Conservation (phyloP, 1,140 invertebrate species). For the Drosophila nebulosa region DNA sequence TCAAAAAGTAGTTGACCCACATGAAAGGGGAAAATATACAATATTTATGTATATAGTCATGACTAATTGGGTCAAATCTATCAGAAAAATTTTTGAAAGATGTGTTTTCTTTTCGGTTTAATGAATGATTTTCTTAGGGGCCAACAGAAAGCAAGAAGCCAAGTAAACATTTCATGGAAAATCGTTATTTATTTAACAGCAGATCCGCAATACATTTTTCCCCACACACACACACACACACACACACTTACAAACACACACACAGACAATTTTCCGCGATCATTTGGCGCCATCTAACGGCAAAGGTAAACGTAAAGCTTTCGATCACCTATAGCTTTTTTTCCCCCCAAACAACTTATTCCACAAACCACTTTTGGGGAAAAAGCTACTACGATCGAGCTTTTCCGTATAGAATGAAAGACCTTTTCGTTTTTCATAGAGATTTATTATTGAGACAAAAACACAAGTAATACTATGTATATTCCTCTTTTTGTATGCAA, state of each 20-base stretch:
- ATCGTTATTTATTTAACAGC: background rate
- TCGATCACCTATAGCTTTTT: conserved; percentile 1
- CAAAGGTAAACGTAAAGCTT: conserved; percentile 11
- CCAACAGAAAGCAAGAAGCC: background rate
- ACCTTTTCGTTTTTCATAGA: conserved; percentile 35
- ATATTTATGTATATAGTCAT: conserved; percentile 36
- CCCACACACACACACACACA: background rate
- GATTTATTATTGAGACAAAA: conserved; percentile 69
- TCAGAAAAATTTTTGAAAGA: background rate
- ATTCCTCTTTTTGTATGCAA: conserved; percentile 44
- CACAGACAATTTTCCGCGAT: conserved; percentile 1
- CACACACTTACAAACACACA: background rate
- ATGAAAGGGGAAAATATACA: conserved; percentile 19
- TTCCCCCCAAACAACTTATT: background rate
- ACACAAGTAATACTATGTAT: conserved; percentile 77
- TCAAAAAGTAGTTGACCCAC: conserved; percentile 26
- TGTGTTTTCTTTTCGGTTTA: background rate
- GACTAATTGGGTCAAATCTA: conserved; percentile 23
- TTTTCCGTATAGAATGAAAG: background rate
- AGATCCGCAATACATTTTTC: background rate
- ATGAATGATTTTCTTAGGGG: background rate
- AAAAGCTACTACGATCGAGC: background rate
- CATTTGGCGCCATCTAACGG: conserved; percentile 50
- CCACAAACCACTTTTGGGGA: background rate
- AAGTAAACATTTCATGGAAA: background rate